Evolutionary conservation across 2,113 vertebrate genomes (phyloP).

Genomic region (Microtus oregoni): DNA sequence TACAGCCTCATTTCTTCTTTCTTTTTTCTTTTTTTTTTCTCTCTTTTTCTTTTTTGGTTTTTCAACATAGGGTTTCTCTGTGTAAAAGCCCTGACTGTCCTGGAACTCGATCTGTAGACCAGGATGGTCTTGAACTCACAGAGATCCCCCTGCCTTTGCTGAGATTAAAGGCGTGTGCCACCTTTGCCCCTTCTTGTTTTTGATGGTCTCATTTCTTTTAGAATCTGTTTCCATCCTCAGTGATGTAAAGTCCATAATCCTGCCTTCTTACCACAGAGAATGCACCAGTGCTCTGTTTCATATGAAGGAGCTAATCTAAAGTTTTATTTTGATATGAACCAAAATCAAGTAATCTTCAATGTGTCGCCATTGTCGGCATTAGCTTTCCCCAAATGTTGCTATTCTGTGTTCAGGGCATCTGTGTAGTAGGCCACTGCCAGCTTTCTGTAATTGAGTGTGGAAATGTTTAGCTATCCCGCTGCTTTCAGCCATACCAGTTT

Average conservation of each 20-base stretch:
- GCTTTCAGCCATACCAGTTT: neutral
- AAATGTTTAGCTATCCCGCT: neutral
- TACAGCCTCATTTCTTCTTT: neutral
- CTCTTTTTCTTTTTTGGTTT: neutral
- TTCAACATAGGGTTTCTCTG: neutral
- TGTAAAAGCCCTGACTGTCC: neutral
- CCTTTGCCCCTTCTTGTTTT: neutral
- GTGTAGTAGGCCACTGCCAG: neutral
- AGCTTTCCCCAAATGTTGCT: neutral
- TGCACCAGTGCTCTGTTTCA: neutral
- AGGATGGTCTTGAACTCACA: neutral
- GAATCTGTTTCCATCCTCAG: neutral
- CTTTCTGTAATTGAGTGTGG: neutral
- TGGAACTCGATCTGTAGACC: neutral
- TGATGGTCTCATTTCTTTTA: neutral
- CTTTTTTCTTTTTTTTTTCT: neutral
- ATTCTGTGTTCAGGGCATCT: neutral
- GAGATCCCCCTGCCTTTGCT: neutral
- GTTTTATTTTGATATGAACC: neutral
- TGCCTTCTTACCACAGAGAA: neutral
- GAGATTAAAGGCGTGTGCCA: neutral
- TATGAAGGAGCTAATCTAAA: neutral
- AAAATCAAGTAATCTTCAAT: neutral
- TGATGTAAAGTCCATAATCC: neutral
- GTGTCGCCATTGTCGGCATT: neutral